A percentile compares a stretch with the other conserved stretches of the same genome.
Evolutionary conservation across 2,113 vertebrate species (phyloP).

Genomic region (Python bivittatus): DNA sequence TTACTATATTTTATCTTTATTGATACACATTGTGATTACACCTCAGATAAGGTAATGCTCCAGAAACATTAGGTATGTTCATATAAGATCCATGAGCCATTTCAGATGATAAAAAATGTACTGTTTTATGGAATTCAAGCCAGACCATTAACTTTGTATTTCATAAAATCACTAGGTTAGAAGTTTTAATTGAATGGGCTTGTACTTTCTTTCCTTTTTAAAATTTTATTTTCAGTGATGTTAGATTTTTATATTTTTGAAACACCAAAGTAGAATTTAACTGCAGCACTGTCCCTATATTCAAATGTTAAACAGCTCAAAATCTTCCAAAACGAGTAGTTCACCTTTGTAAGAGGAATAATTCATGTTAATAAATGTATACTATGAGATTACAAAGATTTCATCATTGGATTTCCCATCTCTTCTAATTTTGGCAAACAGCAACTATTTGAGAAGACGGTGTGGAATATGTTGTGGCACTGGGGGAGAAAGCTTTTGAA

Average conservation of each 20-base stretch:
- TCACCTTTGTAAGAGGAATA: neutral
- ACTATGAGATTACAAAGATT: neutral
- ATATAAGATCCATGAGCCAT: constrained; percentile 65
- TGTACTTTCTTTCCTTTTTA: constrained; percentile 41
- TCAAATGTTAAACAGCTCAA: neutral
- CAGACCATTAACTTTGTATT: constrained; percentile 65
- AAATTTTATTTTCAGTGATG: neutral
- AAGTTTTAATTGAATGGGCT: constrained; percentile 66
- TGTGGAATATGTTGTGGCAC: neutral
- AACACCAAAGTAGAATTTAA: constrained; percentile 1
- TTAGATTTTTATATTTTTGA: constrained; percentile 16
- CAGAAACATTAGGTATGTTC: constrained; percentile 69
- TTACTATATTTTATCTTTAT: constrained; percentile 69
- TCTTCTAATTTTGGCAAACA: neutral
- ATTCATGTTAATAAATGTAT: neutral
- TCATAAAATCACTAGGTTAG: constrained; percentile 63
- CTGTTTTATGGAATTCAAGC: constrained; percentile 66
- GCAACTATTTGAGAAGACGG: too few species aligned
- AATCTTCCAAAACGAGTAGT: neutral
- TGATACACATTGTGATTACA: constrained; percentile 69
- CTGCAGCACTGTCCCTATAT: constrained; percentile 5
- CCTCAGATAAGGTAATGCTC: constrained; percentile 66
- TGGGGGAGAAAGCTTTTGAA: neutral
- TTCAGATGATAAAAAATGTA: constrained; percentile 58
- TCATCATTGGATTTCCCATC: neutral